Evolutionary conservation across 2,113 vertebrate species (phyloP), one percentile per base, ranked within the genome.

Genomic region (Campylorhamphus procurvoides): DNA sequence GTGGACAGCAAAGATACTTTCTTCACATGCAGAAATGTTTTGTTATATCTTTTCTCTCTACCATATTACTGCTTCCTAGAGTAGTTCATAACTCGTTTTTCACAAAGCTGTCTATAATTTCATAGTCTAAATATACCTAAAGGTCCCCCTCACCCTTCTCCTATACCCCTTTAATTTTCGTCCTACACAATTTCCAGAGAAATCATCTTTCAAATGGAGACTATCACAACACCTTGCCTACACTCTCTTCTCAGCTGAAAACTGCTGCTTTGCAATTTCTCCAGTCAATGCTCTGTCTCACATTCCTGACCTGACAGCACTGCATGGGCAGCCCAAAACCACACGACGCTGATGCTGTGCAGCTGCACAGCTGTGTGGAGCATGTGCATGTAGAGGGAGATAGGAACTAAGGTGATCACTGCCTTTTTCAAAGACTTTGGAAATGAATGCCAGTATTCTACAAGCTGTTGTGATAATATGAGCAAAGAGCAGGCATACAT

Each of bases 261-360:
- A 55, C 44, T 75, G 58, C 49, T 24, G 28, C 25, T 82, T 12
- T 35, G 19, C 3, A 4, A n/a, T 58, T 53, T 66, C 90, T 79
- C 42, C 3, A 1, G 64, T 16, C 56, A 77, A 35, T 0, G 2
- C 23, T 73, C 25, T 0, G 0, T 24, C 84, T 72, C 66, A 37
- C 44, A 47, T 64, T 63, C 28, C 84, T 87, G 84, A 87, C 52
- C 59, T 28, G 42, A 31, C 75, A 81, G 76, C 39, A 19, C 27
- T 1, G 1, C 12, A 31, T 14, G 50, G 12, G 6, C 59, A 81
- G 47, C 10, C 42, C 52, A 47, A 94, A 90, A 24, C 56, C 33
- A 72, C 60, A 39, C 0, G 1, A 10, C 0, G 3, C 42, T 2
- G 6, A 55, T 0, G 0, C 31, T 0, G 0, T 22, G 52, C 88